These are phyloP conservation scores for Temnopleurus reevesii DNA, from an alignment of 53 echinoderm and acorn worm species.

Conservation along the genomic window DNA sequence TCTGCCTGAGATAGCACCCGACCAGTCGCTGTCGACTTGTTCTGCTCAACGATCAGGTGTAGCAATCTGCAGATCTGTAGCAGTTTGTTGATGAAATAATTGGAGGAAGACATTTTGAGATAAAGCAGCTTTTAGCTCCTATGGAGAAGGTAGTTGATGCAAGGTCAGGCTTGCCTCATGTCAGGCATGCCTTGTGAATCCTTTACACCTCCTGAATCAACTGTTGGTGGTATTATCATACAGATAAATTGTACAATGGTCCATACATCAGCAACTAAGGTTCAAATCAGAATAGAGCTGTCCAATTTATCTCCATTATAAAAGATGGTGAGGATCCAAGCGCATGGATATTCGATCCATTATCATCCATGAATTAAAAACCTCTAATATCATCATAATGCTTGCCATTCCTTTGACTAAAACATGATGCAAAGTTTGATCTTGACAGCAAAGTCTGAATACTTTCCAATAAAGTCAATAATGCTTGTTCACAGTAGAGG, in stretches of 20 bases:
- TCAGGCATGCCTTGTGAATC: too few relatives aligned
- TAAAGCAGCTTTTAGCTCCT: not conserved
- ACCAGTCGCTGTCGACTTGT: constrained; percentile 81
- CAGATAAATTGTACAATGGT: too few relatives aligned
- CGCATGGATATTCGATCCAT: too few relatives aligned
- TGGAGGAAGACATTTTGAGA: constrained; percentile 37
- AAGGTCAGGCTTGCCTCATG: too few relatives aligned
- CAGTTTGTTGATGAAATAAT: constrained; percentile 52
- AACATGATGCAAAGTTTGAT: not conserved
- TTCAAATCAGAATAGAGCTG: too few relatives aligned
- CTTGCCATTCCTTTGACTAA: not conserved
- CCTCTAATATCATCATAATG: not conserved
- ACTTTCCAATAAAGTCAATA: not conserved
- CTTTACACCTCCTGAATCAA: too few relatives aligned
- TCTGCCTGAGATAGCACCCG: constrained; percentile 80
- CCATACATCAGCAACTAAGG: too few relatives aligned
- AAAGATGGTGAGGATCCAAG: too few relatives aligned
- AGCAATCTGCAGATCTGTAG: constrained; percentile 91
- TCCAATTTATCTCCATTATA: too few relatives aligned
- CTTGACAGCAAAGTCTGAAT: not conserved
- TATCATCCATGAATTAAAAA: too few relatives aligned
- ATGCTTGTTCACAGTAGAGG: not conserved
- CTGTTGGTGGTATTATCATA: too few relatives aligned
- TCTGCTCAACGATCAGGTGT: constrained; percentile 92
- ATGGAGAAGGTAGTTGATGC: not conserved